These are phyloP conservation scores for Eueremaeus valkanovi DNA, from an alignment of 2,888 invertebrate species.

Conservation along the genomic window DNA sequence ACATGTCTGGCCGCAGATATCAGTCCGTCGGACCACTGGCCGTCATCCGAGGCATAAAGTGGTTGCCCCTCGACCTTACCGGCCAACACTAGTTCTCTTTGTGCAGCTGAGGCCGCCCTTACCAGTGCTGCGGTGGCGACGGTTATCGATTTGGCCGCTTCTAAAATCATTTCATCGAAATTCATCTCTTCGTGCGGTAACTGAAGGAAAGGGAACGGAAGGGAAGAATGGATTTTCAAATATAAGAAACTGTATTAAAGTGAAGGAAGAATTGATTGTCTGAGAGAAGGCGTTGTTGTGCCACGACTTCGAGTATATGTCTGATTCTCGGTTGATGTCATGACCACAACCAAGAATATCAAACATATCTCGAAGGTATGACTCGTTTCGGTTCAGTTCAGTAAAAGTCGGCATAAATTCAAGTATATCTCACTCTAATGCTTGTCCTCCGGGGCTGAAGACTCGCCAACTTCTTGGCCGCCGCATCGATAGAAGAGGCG, in stretches of 20 bases:
- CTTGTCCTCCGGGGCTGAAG: slow-evolving; percentile 74
- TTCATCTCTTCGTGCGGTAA: slow-evolving; percentile 82
- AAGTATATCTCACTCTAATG: slow-evolving; percentile 62
- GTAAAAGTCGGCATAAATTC: neutral
- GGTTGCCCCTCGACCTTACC: slow-evolving; percentile 64
- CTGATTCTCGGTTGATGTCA: slow-evolving; percentile 94
- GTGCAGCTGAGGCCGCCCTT: slow-evolving; percentile 93
- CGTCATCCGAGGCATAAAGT: slow-evolving; percentile 75
- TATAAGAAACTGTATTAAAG: neutral
- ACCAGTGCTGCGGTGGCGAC: slow-evolving; percentile 95
- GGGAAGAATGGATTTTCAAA: neutral
- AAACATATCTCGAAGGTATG: slow-evolving; percentile 89
- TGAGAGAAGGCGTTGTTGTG: neutral
- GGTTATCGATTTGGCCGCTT: slow-evolving; percentile 95
- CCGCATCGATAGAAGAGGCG: slow-evolving; percentile 96
- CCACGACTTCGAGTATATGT: slow-evolving; percentile 73
- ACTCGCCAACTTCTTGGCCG: slow-evolving; percentile 88
- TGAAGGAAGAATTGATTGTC: neutral
- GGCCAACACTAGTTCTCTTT: slow-evolving; percentile 83
- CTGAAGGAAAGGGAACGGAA: slow-evolving; percentile 56
- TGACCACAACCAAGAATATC: slow-evolving; percentile 99
- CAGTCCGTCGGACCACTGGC: slow-evolving; percentile 96
- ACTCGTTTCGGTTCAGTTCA: slow-evolving; percentile 18
- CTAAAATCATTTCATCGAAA: slow-evolving; percentile 98
- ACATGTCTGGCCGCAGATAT: slow-evolving; percentile 67